These are phyloP conservation scores for Albula goreensis DNA, from an alignment of 2,113 vertebrate genomes.

Conservation along the genomic window DNA sequence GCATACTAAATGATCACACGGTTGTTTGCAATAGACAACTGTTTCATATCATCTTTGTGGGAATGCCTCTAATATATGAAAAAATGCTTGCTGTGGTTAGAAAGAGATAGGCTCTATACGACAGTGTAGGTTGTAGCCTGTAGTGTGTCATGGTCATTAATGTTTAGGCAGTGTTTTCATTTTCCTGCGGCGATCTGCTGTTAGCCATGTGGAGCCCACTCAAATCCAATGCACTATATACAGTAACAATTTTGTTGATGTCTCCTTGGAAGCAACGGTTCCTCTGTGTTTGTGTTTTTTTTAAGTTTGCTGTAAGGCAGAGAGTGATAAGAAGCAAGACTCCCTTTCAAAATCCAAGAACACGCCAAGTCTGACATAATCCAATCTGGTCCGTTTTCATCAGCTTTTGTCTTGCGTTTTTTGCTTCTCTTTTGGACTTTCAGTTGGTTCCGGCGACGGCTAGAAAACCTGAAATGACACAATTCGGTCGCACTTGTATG, in stretches of 20 bases:
- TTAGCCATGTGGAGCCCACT: constrained; percentile 53
- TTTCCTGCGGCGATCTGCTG: constrained; percentile 57
- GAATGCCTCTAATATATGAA: too few relatives aligned
- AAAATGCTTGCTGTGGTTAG: too few relatives aligned
- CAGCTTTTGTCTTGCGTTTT: constrained; percentile 75
- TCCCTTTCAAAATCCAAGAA: constrained; percentile 65
- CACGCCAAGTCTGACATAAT: constrained; percentile 79
- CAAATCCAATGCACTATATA: constrained; percentile 62
- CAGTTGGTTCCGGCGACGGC: constrained; percentile 70
- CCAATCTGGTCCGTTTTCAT: constrained; percentile 77
- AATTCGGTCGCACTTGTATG: constrained; percentile 78
- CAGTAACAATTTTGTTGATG: constrained; percentile 65
- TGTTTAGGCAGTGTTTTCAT: constrained; percentile 26
- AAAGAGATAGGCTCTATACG: neutral
- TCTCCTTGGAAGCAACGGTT: constrained; percentile 57
- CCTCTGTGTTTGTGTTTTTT: constrained; percentile 48
- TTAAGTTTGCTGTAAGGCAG: constrained; percentile 74
- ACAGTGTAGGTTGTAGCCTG: constrained; percentile 11
- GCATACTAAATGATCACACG: too few relatives aligned
- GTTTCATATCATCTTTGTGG: too few relatives aligned
- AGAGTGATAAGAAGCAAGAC: constrained; percentile 72
- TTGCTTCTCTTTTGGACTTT: constrained; percentile 77
- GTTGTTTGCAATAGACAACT: too few relatives aligned
- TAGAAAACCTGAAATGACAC: constrained; percentile 80
- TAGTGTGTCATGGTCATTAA: constrained; percentile 32